Base-by-base conservation (phyloP, 2,797 vertebrate species). In the Balearica regulorum region DNA sequence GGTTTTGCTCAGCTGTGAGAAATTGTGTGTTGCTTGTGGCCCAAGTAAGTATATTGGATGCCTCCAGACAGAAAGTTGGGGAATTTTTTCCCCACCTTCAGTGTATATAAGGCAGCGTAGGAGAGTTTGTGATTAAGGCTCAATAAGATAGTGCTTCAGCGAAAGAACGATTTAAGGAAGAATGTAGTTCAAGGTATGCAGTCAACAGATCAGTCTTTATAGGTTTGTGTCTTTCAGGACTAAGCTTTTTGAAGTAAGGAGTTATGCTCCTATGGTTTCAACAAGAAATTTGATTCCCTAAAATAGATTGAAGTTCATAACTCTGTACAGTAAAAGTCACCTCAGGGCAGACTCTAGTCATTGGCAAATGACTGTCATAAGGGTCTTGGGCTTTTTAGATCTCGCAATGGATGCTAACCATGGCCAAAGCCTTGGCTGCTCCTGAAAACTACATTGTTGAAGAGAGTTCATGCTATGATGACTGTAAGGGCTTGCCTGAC, bases 121-220 rank as follows among this genome's bases (percentile, higher is more conserved):
- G 16, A 58, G 29, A 35, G 11, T 46, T 65, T 57, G 15, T 65
- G 69, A 69, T 65, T 53, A 73, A 70, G 31, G 15, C 17, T 66
- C 5, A 10, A 0, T 22, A 53, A 58, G 35, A 19, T 22, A 64
- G 25, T 69, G 22, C 14, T 44, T 79, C 5, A 70, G 0, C 73
- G 18, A 69, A 90, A 85, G 20, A 81, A 51, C 5, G 4, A 16
- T 41, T 61, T 61, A 69, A 28, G 28, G 37, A 80, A 58, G 16
- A 83, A 70, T 11, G 25, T 53, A 5, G 2, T 73, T 87, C 11
- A 43, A 65, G 70, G 51, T 22, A 44, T 3, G 11, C 41, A 10
- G 18, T 44, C 28, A 75, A 33, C 24, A 31, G 17, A 25, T 57
- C 37, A 24, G 37, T 37, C 33, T 69, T 61, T 24, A 14, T 17